These are phyloP conservation scores for Epizoanthus stellaris DNA, from an alignment of 92 coral and sea anemone species.

Conservation along the genomic window DNA sequence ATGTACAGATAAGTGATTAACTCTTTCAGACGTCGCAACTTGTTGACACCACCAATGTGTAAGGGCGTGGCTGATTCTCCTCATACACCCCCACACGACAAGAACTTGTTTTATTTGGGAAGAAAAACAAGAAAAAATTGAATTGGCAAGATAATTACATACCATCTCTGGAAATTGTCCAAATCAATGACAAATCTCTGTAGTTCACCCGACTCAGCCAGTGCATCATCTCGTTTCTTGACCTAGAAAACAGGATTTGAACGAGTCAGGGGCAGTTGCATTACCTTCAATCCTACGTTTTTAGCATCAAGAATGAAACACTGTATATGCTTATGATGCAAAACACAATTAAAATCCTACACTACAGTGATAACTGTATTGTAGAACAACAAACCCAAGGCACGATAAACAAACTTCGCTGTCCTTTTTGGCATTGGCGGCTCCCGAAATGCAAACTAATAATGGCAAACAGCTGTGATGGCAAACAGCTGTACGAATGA, in stretches of 20 bases:
- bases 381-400: too few relatives aligned
- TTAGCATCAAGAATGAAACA: too few relatives aligned
- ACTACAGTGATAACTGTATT: too few relatives aligned
- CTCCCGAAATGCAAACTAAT: too few relatives aligned
- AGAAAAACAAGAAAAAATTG: neutral
- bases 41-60: neutral
- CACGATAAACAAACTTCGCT: too few relatives aligned
- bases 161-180: constrained; percentile 97
- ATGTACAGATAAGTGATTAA: neutral
- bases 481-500: neutral
- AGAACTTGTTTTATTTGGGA: too few relatives aligned
- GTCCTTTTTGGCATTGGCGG: too few relatives aligned
- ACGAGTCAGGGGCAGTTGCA: neutral
- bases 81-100: too few relatives aligned
- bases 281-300: neutral
- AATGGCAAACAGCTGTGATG: neutral
- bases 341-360: too few relatives aligned
- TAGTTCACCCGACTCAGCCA: constrained; percentile 97
- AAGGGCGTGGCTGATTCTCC: neutral
- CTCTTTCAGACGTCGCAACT: neutral
- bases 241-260: constrained; percentile 55
- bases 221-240: constrained; percentile 92
- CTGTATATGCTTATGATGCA: too few relatives aligned
- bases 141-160: constrained; percentile 8
- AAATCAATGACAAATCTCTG: constrained; percentile 96